Conservation (phyloP, 2,113 vertebrate genomes). For the Helogale parvula region DNA sequence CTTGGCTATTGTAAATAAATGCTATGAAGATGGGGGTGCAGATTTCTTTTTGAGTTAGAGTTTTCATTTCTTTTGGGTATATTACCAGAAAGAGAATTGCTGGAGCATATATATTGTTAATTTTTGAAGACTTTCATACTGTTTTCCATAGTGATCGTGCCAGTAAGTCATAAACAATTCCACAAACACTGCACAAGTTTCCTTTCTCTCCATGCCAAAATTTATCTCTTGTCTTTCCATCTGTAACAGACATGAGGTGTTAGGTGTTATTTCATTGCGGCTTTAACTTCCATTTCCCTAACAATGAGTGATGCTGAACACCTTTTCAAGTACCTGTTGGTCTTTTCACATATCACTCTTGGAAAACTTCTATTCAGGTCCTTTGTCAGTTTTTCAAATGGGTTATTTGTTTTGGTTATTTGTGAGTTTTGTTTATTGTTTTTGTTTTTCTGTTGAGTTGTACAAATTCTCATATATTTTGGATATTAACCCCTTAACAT, state of each 20-base stretch:
- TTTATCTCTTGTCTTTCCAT: neutral
- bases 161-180: neutral
- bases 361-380: neutral
- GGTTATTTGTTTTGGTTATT: neutral
- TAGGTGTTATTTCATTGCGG: neutral
- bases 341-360: neutral
- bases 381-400: neutral
- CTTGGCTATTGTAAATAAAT: neutral
- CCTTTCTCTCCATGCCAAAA: neutral
- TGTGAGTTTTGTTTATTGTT: neutral
- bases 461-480: neutral
- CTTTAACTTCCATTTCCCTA: neutral
- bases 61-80: neutral
- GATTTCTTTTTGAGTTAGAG: neutral
- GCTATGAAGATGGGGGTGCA: neutral
- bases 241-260: neutral
- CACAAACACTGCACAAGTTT: neutral
- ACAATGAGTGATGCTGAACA: neutral
- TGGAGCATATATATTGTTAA: neutral
- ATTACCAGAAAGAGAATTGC: neutral
- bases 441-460: neutral
- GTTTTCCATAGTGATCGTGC: neutral
- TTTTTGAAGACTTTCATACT: neutral
- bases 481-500: neutral
- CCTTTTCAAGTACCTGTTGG: neutral